A percentile compares a stretch with the other conserved stretches of the same genome.
Conservation (phyloP, 92 coral and sea anemone species). For the Meandrina meandrites region DNA sequence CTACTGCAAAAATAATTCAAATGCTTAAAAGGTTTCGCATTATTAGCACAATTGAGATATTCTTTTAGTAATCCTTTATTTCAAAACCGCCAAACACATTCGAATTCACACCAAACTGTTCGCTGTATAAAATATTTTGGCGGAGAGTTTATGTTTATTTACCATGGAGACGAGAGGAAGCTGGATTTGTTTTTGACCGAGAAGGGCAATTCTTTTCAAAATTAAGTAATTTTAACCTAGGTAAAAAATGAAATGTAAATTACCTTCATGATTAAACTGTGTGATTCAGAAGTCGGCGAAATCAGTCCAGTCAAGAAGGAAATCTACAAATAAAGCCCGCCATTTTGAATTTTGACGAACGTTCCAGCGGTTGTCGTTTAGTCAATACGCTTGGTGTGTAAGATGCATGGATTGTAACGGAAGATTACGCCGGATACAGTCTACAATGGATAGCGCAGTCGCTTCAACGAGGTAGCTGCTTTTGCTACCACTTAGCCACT, state of each 20-base stretch:
- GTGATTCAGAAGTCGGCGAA: neutral
- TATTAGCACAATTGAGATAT: neutral
- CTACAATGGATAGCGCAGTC: too few relatives aligned
- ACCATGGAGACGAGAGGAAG: constrained; percentile 31
- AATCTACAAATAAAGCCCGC: neutral
- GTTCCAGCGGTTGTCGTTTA: neutral
- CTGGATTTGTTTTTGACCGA: neutral
- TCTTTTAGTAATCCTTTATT: neutral
- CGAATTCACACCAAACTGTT: neutral
- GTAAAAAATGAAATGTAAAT: neutral
- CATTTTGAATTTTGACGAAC: constrained; percentile 7
- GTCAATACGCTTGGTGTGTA: neutral
- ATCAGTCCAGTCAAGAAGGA: neutral
- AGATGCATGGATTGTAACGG: neutral
- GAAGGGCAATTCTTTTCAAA: neutral
- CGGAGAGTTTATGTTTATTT: constrained; percentile 13
- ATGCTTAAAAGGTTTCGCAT: neutral
- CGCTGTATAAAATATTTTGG: neutral
- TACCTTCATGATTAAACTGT: constrained; percentile 23
- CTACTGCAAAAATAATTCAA: neutral
- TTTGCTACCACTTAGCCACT: too few relatives aligned
- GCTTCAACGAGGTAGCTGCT: too few relatives aligned
- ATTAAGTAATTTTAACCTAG: too few relatives aligned
- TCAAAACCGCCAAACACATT: too few relatives aligned
- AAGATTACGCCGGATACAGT: too few relatives aligned